Base-by-base conservation (phyloP, 2,888 invertebrate species). In the Eupithecia centaureata region DNA sequence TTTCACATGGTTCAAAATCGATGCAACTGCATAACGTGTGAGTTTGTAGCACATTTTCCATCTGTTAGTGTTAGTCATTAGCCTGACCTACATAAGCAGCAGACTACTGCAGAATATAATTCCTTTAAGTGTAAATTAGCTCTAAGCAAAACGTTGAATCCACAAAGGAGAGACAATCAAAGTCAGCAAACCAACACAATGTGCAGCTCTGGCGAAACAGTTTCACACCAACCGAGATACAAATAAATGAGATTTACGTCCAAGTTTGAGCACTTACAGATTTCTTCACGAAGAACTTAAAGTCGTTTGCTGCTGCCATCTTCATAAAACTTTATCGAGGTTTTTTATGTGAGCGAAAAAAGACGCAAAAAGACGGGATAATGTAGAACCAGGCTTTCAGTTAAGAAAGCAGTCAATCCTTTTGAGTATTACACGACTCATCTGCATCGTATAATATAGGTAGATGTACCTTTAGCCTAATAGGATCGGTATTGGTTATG, bases 11-110 rank as follows among this genome's bases (percentile, higher is more conserved):
- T 10, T 47, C 47, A 38, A 28, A 30, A 67, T 56, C 52, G 58
- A 57, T 47, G 62, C 32, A 42, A 42, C 38, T 67, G 69, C 66
- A 67, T 76, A 77, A 74, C 77, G 82, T 83, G 81, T 76, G 79
- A 81, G 74, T 76, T 79, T 70, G 57, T 52, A 33, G 61, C 54
- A 35, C 76, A 78, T 80, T 77, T 77, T 73, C 76, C 71, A 70
- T 70, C 69, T 74, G 64, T 70, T 67, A 62, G 70, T 65, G 75
- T 71, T 68, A 38, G 68, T 76, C 76, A 81, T 81, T 79, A 79
- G 67, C 63, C 72, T 76, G 72, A 73, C 76, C 79, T 73, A 77
- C 76, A 75, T 72, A 71, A 65, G 61, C 59, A 67, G 56, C 60
- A 52, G 56, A 61, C 63, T 47, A 47, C 63, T 63, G 63, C 60